Conservation (phyloP, 2,888 invertebrate species). For the Aleiodes testaceus region DNA sequence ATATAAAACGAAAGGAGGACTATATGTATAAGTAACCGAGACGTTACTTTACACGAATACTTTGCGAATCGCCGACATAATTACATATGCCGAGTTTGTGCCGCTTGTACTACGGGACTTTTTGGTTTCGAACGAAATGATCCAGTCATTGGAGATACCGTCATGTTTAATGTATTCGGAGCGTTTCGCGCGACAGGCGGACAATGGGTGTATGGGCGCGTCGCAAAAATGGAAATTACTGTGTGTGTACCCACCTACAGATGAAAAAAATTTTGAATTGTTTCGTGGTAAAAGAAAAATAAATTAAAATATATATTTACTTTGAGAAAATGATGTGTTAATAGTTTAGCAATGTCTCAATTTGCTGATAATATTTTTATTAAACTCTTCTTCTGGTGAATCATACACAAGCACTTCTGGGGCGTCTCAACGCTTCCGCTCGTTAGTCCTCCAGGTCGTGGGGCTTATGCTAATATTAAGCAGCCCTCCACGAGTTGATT, state of each 20-base stretch:
- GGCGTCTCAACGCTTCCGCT: slow-evolving; percentile 52
- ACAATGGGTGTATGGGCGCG: slow-evolving; percentile 64
- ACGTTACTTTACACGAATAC: slow-evolving; percentile 49
- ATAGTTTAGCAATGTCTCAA: no score
- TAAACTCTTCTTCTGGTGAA: slow-evolving; percentile 50
- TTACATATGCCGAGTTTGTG: slow-evolving; percentile 58
- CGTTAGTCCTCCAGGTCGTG: slow-evolving; percentile 60
- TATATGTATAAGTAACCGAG: slow-evolving; percentile 34
- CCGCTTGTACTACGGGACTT: slow-evolving; percentile 54
- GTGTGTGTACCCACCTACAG: slow-evolving; percentile 54
- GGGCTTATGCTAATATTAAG: slow-evolving; percentile 71
- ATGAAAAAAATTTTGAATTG: slow-evolving; percentile 25
- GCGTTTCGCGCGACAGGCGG: slow-evolving; percentile 54
- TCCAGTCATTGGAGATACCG: slow-evolving; percentile 60
- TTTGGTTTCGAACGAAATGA: slow-evolving; percentile 55
- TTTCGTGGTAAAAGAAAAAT: slow-evolving; percentile 21
- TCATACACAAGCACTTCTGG: slow-evolving; percentile 68
- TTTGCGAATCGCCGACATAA: slow-evolving; percentile 55
- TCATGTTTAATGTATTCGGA: slow-evolving; percentile 65
- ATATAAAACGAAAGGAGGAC: slow-evolving; percentile 21
- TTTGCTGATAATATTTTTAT: slow-evolving; percentile 7
- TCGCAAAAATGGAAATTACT: slow-evolving; percentile 60
- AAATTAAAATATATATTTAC: no score
- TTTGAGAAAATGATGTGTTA: no score
- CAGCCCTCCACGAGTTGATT: slow-evolving; percentile 66